A percentile compares a stretch with the other conserved stretches of the same genome.
Conservation (phyloP, 2,888 invertebrate genomes). For the Minunthozetes semirufus region DNA sequence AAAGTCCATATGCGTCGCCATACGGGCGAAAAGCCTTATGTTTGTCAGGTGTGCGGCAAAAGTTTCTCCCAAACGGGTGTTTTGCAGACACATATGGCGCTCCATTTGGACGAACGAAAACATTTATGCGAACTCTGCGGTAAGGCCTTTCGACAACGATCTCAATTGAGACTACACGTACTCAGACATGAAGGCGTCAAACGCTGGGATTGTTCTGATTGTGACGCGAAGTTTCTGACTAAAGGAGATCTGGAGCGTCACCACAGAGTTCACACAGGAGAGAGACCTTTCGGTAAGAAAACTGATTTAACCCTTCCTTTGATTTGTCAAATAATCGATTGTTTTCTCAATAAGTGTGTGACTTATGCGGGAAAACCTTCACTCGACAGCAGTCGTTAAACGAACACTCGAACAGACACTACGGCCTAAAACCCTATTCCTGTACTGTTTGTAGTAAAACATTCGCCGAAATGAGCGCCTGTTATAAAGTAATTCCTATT, state of each 20-base stretch:
- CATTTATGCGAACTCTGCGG: conserved; percentile 46
- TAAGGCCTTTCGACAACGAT: conserved; percentile 45
- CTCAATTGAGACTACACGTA: conserved; percentile 44
- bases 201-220: conserved; percentile 44
- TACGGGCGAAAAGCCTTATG: conserved; percentile 46
- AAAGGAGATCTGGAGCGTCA: conserved; percentile 50
- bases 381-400: conserved; percentile 49
- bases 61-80: conserved; percentile 46
- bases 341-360: conserved; percentile 43
- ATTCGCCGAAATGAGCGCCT: conserved; percentile 46
- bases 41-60: conserved; percentile 45
- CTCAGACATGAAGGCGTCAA: conserved; percentile 45
- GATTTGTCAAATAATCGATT: too few species aligned
- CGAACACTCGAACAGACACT: conserved; percentile 50
- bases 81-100: conserved; percentile 46
- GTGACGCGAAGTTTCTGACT: conserved; percentile 46
- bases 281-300: conserved; percentile 45
- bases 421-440: conserved; percentile 47
- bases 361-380: conserved; percentile 48
- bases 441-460: conserved; percentile 47
- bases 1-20: background rate
- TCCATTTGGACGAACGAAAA: conserved; percentile 45
- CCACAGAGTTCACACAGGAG: conserved; percentile 48
- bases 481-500: conserved; percentile 43
- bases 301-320: too few species aligned